Evolutionary conservation across 2,888 invertebrate genomes (phyloP).

Genomic region (Catocala fraxini): DNA sequence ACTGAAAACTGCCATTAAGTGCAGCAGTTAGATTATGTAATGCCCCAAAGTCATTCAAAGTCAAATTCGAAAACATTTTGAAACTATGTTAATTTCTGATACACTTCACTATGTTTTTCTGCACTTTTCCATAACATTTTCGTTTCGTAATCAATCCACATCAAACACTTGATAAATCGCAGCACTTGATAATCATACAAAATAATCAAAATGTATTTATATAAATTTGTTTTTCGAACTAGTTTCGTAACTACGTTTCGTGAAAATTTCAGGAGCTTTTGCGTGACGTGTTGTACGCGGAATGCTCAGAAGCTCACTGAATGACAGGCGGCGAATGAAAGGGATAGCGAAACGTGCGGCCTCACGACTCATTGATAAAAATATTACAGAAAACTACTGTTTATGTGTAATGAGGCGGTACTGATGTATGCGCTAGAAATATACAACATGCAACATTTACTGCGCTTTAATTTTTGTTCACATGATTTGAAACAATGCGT

Average conservation of each 20-base stretch:
- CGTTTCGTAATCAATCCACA: slow-evolving; percentile 10
- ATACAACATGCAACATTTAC: no score
- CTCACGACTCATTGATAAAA: slow-evolving; percentile 38
- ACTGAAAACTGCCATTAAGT: slow-evolving; percentile 61
- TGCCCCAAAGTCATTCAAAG: slow-evolving; percentile 40
- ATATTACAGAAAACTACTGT: slow-evolving; percentile 5
- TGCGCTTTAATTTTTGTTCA: no score
- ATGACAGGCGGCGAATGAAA: slow-evolving; percentile 40
- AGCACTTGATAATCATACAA: not conserved
- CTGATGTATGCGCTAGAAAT: no score
- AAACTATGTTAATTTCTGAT: slow-evolving; percentile 8
- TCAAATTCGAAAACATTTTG: slow-evolving; percentile 50
- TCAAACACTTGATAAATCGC: not conserved
- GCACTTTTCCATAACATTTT: slow-evolving; percentile 28
- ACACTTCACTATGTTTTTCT: slow-evolving; percentile 22
- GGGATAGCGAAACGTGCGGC: slow-evolving; percentile 14
- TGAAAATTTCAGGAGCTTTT: slow-evolving; percentile 39
- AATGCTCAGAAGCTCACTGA: slow-evolving; percentile 59
- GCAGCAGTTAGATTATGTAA: slow-evolving; percentile 39
- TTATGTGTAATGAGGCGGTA: not conserved
- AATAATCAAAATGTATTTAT: not conserved
- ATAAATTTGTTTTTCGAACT: slow-evolving; percentile 2
- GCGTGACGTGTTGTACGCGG: slow-evolving; percentile 44
- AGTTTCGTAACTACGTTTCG: slow-evolving; percentile 27
- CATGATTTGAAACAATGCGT: no score